Percentiles rank a stretch among this genome's conserved stretches.
These are phyloP conservation scores for Tanypteryx hageni DNA, from an alignment of 2,888 invertebrate genomes.

Conservation along the genomic window DNA sequence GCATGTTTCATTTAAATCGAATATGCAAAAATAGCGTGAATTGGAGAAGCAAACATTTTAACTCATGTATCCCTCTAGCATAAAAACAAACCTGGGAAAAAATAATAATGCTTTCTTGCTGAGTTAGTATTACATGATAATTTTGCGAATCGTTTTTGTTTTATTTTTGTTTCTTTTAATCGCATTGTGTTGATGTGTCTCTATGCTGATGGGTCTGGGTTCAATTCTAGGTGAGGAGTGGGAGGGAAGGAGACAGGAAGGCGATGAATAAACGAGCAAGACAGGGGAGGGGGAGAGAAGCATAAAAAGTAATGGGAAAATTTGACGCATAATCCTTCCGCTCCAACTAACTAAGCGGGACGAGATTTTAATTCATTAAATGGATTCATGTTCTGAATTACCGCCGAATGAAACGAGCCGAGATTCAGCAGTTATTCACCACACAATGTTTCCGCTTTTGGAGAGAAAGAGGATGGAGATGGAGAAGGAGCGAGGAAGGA, in stretches of 20 bases:
- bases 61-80: too few species aligned
- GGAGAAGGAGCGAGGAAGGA: background rate
- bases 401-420: background rate
- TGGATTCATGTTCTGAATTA: constrained; percentile 8
- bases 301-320: background rate
- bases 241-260: background rate
- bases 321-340: background rate
- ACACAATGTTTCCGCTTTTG: background rate
- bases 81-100: too few species aligned
- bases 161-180: too few species aligned
- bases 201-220: background rate
- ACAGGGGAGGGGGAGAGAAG: background rate
- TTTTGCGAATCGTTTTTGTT: too few species aligned
- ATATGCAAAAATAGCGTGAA: too few species aligned
- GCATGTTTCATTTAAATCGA: too few species aligned
- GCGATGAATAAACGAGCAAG: background rate
- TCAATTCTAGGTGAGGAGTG: background rate
- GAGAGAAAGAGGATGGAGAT: background rate
- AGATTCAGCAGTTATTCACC: constrained; percentile 26
- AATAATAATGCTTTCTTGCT: too few species aligned
- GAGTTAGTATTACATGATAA: too few species aligned
- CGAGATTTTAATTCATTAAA: constrained; percentile 26
- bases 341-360: background rate
- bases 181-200: background rate
- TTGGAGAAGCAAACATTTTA: too few species aligned